These are phyloP conservation scores for Diabrotica undecimpunctata DNA, from an alignment of 1,140 invertebrate genomes.

Conservation along the genomic window DNA sequence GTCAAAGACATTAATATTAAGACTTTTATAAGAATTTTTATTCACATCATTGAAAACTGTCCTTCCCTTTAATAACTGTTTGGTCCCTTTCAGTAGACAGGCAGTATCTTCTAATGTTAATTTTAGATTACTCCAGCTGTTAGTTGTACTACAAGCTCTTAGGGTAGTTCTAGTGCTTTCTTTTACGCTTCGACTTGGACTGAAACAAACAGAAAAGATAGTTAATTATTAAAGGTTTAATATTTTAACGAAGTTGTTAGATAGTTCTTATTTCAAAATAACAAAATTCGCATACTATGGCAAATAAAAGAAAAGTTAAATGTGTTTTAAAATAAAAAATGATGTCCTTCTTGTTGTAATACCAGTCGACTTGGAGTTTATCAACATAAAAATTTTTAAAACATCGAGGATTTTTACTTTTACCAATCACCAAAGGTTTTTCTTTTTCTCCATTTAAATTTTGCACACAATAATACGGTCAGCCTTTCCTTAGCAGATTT, in stretches of 20 bases:
- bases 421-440: too few relatives aligned
- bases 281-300: neutral
- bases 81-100: constrained; percentile 34
- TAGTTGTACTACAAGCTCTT: constrained; percentile 4
- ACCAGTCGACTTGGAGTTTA: too few relatives aligned
- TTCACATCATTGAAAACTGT: constrained; percentile 16
- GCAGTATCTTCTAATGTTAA: constrained; percentile 32
- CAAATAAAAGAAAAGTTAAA: neutral
- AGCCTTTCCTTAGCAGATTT: too few relatives aligned
- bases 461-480: too few relatives aligned
- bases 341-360: too few relatives aligned
- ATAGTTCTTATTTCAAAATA: neutral
- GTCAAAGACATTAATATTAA: constrained; percentile 27
- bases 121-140: constrained; percentile 8
- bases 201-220: constrained; percentile 17
- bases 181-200: constrained; percentile 32
- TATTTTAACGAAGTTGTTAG: neutral
- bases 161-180: constrained; percentile 23
- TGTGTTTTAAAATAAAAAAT: too few relatives aligned
- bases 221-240: constrained; percentile 11
- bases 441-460: too few relatives aligned
- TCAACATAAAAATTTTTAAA: too few relatives aligned
- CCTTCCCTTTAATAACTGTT: constrained; percentile 22
- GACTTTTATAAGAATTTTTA: constrained; percentile 25
- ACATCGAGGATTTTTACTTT: too few relatives aligned